Evolutionary conservation across 2,888 invertebrate species (phyloP).

Genomic region (Selenia dentaria): DNA sequence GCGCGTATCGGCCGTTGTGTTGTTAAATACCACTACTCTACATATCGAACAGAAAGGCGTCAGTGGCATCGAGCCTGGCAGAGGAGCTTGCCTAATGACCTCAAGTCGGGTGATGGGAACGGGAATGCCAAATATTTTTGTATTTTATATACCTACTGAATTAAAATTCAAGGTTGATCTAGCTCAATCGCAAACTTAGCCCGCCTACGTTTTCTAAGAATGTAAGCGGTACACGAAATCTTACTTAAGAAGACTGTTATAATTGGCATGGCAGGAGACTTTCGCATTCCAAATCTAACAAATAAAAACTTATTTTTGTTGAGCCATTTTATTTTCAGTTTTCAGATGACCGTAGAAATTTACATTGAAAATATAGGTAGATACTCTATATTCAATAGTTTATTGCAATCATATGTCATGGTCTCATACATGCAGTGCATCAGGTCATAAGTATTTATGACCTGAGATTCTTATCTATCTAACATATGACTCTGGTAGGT

Average conservation of each 20-base stretch:
- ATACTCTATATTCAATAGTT: no score
- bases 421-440: no score
- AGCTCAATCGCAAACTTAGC: neutral
- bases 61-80: slow-evolving; percentile 17
- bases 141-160: slow-evolving; percentile 4
- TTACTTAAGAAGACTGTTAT: neutral
- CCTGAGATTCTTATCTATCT: no score
- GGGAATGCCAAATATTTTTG: slow-evolving; percentile 6
- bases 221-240: neutral
- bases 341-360: no score
- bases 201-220: slow-evolving; percentile 6
- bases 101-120: slow-evolving; percentile 12
- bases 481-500: no score
- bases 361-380: no score
- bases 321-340: neutral
- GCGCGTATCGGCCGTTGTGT: slow-evolving; percentile 66
- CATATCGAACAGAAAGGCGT: slow-evolving; percentile 68
- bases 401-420: no score
- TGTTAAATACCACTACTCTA: slow-evolving; percentile 82
- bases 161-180: slow-evolving; percentile 27
- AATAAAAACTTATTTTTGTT: neutral
- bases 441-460: no score
- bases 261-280: no score
- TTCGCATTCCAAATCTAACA: neutral
- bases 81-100: slow-evolving; percentile 22